Conservation (phyloP, 2,797 vertebrate species). For the Staurois parvus region DNA sequence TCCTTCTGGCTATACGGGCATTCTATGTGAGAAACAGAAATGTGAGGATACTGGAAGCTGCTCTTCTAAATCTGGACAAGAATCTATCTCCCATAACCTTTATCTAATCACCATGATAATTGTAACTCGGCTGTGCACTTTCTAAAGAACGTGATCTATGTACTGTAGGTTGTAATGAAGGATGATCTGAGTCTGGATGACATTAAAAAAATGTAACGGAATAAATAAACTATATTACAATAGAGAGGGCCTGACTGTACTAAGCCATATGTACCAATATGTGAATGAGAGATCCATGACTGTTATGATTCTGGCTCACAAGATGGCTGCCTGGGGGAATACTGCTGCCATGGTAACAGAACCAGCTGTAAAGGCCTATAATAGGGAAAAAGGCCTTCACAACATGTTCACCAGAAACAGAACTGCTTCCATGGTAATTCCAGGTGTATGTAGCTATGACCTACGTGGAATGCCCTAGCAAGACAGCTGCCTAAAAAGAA, state of each 20-base stretch:
- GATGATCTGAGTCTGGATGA: constrained; percentile 49
- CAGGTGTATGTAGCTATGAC: constrained; percentile 68
- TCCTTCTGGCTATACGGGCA: constrained; percentile 83
- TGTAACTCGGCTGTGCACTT: constrained; percentile 64
- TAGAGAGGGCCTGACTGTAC: constrained; percentile 78
- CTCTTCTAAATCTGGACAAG: constrained; percentile 70
- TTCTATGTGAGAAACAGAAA: constrained; percentile 90
- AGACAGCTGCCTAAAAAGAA: constrained; percentile 73
- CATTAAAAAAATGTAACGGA: constrained; percentile 46
- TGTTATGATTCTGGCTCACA: constrained; percentile 73
- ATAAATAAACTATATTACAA: constrained; percentile 61
- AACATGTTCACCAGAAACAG: constrained; percentile 73
- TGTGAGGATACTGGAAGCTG: constrained; percentile 89
- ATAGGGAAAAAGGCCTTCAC: constrained; percentile 68
- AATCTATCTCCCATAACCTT: constrained; percentile 60
- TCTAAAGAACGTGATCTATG: constrained; percentile 75
- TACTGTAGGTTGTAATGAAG: constrained; percentile 22
- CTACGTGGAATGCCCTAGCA: constrained; percentile 69
- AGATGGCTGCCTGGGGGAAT: constrained; percentile 73
- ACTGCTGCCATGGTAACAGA: constrained; percentile 67
- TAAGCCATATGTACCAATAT: constrained; percentile 90
- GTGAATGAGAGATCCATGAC: constrained; percentile 76
- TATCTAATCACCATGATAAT: constrained; percentile 75
- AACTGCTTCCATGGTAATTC: constrained; percentile 66
- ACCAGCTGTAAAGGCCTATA: constrained; percentile 69